A percentile compares a stretch with the other conserved stretches of the same genome.
These are phyloP conservation scores for Manis crassicaudata DNA, from an alignment of 2,797 vertebrate species.

Conservation along the genomic window DNA sequence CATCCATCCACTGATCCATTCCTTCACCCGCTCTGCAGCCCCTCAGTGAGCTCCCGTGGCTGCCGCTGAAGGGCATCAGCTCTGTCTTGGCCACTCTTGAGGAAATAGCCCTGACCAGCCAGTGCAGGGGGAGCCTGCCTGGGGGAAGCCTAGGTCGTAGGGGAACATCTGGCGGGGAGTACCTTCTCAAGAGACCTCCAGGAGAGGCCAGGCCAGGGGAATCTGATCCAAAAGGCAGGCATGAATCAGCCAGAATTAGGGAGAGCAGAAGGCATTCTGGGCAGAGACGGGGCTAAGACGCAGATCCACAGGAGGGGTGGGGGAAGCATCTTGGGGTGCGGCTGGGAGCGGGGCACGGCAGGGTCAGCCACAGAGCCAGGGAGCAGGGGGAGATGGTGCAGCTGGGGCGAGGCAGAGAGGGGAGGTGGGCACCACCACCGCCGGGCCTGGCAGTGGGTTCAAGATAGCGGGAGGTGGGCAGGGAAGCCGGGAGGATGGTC, in stretches of 20 bases:
- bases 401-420: not conserved
- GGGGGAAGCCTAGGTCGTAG: not conserved
- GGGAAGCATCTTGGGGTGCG: too few species aligned
- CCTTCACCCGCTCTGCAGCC: not conserved
- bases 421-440: too few species aligned
- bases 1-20: fast-evolving
- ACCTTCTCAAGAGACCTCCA: not conserved
- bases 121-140: not conserved
- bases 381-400: not conserved
- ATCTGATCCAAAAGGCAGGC: not conserved
- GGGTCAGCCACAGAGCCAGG: not conserved
- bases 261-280: not conserved
- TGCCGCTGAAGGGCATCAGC: not conserved
- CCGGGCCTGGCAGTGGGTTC: not conserved
- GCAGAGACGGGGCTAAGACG: not conserved
- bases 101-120: not conserved
- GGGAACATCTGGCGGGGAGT: not conserved
- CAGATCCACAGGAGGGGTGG: not conserved
- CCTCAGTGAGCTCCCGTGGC: not conserved
- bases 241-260: not conserved
- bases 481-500: not conserved
- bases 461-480: not conserved
- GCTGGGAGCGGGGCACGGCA: fast-evolving
- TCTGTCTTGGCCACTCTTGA: not conserved
- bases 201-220: fast-evolving